Conservation (phyloP, 2,113 vertebrate species). For the Columba janthina region DNA sequence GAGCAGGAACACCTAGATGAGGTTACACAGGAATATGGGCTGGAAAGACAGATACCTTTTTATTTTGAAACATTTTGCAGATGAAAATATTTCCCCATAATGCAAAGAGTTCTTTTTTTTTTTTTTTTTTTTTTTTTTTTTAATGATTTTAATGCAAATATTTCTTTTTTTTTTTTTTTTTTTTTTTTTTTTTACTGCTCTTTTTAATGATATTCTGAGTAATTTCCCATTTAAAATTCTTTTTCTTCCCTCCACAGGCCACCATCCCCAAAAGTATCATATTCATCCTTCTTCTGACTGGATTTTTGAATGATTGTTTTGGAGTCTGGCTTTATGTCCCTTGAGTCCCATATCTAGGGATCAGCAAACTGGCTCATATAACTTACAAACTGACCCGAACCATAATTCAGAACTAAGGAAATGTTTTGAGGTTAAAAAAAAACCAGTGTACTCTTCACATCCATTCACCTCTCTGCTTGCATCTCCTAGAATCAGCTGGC, state of each 20-base stretch:
- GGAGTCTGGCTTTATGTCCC: conserved; percentile 61
- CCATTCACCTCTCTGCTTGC: neutral
- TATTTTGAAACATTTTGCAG: neutral
- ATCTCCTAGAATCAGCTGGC: neutral
- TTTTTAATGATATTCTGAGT: conserved; percentile 43
- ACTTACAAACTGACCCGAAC: conserved; percentile 43
- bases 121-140: no score
- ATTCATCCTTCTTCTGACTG: conserved; percentile 48
- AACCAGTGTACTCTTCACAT: neutral
- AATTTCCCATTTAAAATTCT: conserved; percentile 49
- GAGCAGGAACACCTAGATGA: no score
- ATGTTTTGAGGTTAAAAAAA: conserved; percentile 32
- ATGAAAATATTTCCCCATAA: neutral
- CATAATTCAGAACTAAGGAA: conserved; percentile 52
- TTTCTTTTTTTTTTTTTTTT: neutral
- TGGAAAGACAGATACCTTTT: neutral
- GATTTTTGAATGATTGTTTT: conserved; percentile 59
- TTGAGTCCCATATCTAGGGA: conserved; percentile 55
- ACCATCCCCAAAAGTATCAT: conserved; percentile 59
- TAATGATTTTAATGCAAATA: neutral
- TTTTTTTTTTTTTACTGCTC: neutral
- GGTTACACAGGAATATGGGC: neutral
- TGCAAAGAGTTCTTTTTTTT: neutral
- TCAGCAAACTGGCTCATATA: conserved; percentile 55
- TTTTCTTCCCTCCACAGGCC: conserved; percentile 47